Conservation (phyloP, 2,797 vertebrate species). For the Pangasius sanitwongsei region DNA sequence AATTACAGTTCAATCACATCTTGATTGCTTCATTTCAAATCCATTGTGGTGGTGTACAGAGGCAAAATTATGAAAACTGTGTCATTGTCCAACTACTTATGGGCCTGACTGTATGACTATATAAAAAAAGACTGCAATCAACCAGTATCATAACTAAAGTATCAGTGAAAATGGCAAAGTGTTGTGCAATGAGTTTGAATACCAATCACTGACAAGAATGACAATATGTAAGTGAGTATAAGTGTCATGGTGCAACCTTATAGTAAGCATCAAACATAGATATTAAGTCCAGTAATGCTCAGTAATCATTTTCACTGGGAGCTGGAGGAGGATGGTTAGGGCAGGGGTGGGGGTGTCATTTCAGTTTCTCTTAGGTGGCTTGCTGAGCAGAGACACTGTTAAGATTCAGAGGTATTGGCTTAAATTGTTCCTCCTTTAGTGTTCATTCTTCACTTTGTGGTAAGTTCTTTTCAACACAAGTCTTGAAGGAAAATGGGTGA, state of each 20-base stretch:
- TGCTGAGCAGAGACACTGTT: neutral
- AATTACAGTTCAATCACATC: too few relatives aligned
- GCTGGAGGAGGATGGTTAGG: neutral
- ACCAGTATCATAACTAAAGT: neutral
- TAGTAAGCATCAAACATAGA: neutral
- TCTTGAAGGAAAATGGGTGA: conserved; percentile 15
- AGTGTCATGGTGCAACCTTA: neutral
- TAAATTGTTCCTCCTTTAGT: conserved; percentile 18
- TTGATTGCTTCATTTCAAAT: too few relatives aligned
- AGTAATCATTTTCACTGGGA: neutral
- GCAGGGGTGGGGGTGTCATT: neutral
- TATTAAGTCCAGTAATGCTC: neutral
- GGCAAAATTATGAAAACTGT: too few relatives aligned
- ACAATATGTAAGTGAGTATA: neutral
- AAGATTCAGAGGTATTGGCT: conserved; percentile 8
- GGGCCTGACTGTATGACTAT: too few relatives aligned
- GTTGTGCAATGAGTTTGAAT: neutral
- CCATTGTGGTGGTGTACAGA: too few relatives aligned
- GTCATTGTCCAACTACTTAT: too few relatives aligned
- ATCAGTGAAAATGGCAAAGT: neutral
- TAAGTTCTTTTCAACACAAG: neutral
- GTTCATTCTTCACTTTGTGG: neutral
- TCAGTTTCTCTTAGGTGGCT: neutral
- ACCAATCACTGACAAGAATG: neutral
- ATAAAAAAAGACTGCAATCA: neutral